Evolutionary conservation across 2,797 vertebrate genomes (phyloP), one percentile per base, ranked within the genome.

Genomic region (Petrocephalus sullivani): DNA sequence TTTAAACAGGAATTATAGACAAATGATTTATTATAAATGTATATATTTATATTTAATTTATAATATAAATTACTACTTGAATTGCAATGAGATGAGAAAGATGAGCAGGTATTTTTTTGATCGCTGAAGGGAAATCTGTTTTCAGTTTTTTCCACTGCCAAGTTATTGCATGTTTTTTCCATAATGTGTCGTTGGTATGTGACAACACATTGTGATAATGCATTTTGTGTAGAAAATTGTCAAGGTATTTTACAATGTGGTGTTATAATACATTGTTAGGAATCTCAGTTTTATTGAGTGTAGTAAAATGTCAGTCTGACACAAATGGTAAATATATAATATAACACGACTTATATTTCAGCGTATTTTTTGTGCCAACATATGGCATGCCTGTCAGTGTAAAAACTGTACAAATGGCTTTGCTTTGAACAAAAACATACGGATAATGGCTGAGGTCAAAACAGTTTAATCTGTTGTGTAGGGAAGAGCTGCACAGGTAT

Each of bases 381-480:
- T 12, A 75, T 41, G 33, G 33, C 67, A 75, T 75, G 33, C 67
- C 67, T 37, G 67, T 16, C 67, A 54, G 81, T 12, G 19, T 9
- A 49, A n/a, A 84, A 84, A 84, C 2, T 84, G 81, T 84, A n/a
- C 51, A 54, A 84, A 54, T 54, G 81, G 81, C 81, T 84, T 51
- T 51, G 49, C 51, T 84, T 84, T 51, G 8, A 84, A 23, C 81
- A 51, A 54, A 84, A 53, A 53, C 10, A 84, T 84, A 84, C 2
- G n/a, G 81, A 53, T 84, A 54, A 84, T n/a, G 3, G 46, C 81
- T 53, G 81, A 53, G 49, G 49, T 84, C 81, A 54, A 84, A 84
- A 23, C 21, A 51, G 19, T 84, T 84, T 49, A 84, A 54, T 53
- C n/a, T 84, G 81, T 84, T 16, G 81, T 14, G 51, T n/a, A 23